phyloP scores from a whole-genome alignment of 2,888 invertebrate species.

The Lithosia quadra region DNA sequence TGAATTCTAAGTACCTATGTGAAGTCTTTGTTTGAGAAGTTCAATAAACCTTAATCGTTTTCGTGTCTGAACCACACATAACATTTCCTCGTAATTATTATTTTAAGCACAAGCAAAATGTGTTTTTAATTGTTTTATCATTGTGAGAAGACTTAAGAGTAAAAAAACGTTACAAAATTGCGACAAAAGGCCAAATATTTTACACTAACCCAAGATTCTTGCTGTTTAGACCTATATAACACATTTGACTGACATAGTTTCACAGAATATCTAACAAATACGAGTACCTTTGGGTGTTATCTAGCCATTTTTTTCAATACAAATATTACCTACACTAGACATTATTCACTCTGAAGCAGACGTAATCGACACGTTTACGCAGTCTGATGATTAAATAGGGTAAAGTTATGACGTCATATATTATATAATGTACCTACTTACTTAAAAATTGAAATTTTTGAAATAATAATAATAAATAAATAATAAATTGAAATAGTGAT shows the following conservation, averaged over 20 bases:
- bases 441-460: slow-evolving; percentile 2
- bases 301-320: too few species aligned
- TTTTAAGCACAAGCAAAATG: slow-evolving; percentile 44
- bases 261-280: too few species aligned
- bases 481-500: too few species aligned
- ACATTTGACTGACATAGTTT: too few species aligned
- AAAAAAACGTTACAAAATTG: slow-evolving; percentile 32
- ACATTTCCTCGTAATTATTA: slow-evolving; percentile 56
- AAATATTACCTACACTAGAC: background rate
- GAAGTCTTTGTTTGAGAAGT: slow-evolving; percentile 46
- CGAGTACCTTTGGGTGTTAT: too few species aligned
- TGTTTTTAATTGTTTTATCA: slow-evolving; percentile 53
- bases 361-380: slow-evolving; percentile 14
- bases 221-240: too few species aligned
- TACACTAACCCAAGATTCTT: too few species aligned
- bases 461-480: too few species aligned
- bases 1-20: slow-evolving; percentile 30
- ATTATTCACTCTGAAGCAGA: background rate
- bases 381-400: slow-evolving; percentile 26
- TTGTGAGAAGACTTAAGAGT: slow-evolving; percentile 34
- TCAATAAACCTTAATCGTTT: slow-evolving; percentile 56
- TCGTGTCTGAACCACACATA: slow-evolving; percentile 56
- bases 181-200: slow-evolving; percentile 24
- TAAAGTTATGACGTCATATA: slow-evolving; percentile 25
- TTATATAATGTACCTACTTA: background rate